Percentiles rank a stretch among this genome's conserved stretches.
These are phyloP conservation scores for Molossus alvarezi DNA, from an alignment of 2,797 vertebrate species.

Conservation along the genomic window DNA sequence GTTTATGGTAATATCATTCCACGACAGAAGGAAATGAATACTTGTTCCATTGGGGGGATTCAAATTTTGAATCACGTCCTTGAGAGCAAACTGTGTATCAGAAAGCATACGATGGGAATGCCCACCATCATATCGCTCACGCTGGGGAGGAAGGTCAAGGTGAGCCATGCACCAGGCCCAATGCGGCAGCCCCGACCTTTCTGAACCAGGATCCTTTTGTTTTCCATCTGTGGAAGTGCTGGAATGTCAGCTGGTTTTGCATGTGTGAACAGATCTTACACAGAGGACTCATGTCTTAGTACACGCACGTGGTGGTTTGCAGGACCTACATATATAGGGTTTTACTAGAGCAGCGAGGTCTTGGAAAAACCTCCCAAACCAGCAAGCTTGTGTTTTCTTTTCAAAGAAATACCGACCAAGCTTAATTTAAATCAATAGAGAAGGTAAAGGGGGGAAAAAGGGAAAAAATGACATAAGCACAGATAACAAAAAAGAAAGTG, in stretches of 20 bases:
- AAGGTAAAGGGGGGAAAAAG: constrained; percentile 62
- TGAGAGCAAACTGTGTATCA: not conserved
- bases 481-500: constrained; percentile 72
- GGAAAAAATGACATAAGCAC: not conserved
- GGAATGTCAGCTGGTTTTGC: constrained; percentile 84
- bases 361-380: constrained; percentile 83
- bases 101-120: not conserved
- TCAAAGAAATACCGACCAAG: constrained; percentile 79
- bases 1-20: not conserved
- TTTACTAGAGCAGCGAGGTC: constrained; percentile 87
- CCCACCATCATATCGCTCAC: not conserved
- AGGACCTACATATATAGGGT: constrained; percentile 76
- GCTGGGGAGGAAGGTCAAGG: not conserved
- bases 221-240: constrained; percentile 83
- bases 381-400: constrained; percentile 76
- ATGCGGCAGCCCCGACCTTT: constrained; percentile 71
- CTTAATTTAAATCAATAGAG: constrained; percentile 82
- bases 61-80: not conserved
- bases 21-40: not conserved
- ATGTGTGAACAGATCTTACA: constrained; percentile 86
- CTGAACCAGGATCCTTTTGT: constrained; percentile 77
- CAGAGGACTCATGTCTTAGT: constrained; percentile 84
- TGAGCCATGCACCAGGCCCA: not conserved
- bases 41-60: not conserved
- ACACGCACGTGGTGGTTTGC: constrained; percentile 81